Evolutionary conservation across 2,797 vertebrate genomes (phyloP), one percentile per base, ranked within the genome.

Genomic region (Acomys russatus): DNA sequence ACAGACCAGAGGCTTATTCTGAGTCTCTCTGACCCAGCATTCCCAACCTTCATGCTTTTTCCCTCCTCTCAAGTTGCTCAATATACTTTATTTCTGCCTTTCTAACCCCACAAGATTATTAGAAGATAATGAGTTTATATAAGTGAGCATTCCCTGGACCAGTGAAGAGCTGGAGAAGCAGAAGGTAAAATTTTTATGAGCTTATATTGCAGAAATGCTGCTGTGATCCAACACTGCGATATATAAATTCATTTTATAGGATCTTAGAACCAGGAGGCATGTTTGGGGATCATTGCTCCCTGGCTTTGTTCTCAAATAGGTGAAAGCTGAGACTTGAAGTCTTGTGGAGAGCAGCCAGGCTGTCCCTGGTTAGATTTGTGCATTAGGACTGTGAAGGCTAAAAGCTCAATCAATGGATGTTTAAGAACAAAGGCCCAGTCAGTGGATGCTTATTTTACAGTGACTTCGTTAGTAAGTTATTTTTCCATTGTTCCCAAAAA

Each of bases 101-200:
- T 86, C 4, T 70, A 91, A 73, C 22, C 78, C 73, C 63, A 15
- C 6, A 74, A 71, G 51, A 51, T 96, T 97, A 78, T 83, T 94
- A 86, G 88, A 90, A 92, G 70, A 70, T 90, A 93, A 88, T 92
- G 73, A 92, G 70, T 96, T 92, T 76, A 73, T 91, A 2, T 78
- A 93, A 66, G 56, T 71, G 63, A 83, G 79, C 35, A 63, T 6
- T 11, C 38, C 92, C 70, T 49, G 51, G 79, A 77, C 23, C 44
- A 90, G 30, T 70, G n/a, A 94, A 56, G 71, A 83, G 25, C 14
- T 90, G 68, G 66, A 85, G 15, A 83, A 70, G 64, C 9, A 59
- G 56, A 92, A 71, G 68, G 23, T 89, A 77, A 94, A 59, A 38
- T 20, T 96, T 94, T 82, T 93, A 63, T 95, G 64, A 97, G 73